These are phyloP conservation scores for Merodon equestris DNA, from an alignment of 2,888 invertebrate genomes.

Conservation along the genomic window DNA sequence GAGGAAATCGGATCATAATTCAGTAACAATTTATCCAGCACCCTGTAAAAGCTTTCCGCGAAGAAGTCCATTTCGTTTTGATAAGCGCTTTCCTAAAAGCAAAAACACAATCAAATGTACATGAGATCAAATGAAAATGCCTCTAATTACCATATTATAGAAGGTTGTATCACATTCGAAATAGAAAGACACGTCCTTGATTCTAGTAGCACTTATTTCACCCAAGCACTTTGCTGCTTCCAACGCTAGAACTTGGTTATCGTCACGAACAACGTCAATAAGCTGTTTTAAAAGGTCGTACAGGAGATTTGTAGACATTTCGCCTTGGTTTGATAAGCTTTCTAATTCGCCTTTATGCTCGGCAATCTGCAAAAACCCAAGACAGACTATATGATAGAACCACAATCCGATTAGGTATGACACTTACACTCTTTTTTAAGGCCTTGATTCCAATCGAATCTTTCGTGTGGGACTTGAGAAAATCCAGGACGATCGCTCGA, in stretches of 20 bases:
- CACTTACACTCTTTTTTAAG: slow-evolving; percentile 71
- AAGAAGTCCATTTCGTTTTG: slow-evolving; percentile 71
- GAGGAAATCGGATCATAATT: slow-evolving; percentile 70
- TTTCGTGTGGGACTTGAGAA: slow-evolving; percentile 69
- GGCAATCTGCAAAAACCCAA: slow-evolving; percentile 70
- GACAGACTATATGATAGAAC: too few relatives aligned
- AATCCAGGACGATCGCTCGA: slow-evolving; percentile 53
- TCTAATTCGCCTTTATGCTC: slow-evolving; percentile 69
- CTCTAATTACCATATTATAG: slow-evolving; percentile 70
- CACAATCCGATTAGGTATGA: neutral
- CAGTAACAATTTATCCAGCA: slow-evolving; percentile 72
- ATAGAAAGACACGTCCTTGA: slow-evolving; percentile 73
- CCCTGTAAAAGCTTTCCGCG: slow-evolving; percentile 67
- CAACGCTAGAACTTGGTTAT: slow-evolving; percentile 75
- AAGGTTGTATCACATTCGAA: slow-evolving; percentile 73
- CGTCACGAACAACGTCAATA: slow-evolving; percentile 72
- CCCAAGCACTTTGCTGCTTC: slow-evolving; percentile 86
- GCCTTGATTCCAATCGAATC: slow-evolving; percentile 69
- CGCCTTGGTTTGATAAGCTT: slow-evolving; percentile 58
- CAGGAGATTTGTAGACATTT: slow-evolving; percentile 62
- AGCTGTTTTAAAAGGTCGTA: slow-evolving; percentile 72
- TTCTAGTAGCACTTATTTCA: slow-evolving; percentile 74
- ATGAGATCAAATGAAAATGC: neutral
- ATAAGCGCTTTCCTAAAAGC: slow-evolving; percentile 46
- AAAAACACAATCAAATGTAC: neutral